phyloP scores from a whole-genome alignment of 2,113 vertebrate species.

The Ailuropoda melanoleuca region DNA sequence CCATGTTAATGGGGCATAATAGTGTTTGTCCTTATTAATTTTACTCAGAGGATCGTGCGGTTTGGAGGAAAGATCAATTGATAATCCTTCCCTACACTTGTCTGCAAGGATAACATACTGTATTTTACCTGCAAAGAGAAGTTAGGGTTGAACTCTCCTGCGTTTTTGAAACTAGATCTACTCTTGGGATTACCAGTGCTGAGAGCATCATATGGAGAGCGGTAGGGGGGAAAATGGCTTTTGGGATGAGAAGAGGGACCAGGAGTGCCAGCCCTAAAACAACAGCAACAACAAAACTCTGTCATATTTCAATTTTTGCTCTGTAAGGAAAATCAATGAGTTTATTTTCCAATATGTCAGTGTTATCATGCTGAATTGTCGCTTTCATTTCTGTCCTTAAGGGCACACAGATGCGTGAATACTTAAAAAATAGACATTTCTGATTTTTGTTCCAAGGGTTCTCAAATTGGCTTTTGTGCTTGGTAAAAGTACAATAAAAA shows the following conservation, averaged over 20 bases:
- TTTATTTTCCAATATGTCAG: not conserved
- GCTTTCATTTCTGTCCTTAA: not conserved
- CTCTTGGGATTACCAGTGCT: not conserved
- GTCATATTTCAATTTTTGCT: not conserved
- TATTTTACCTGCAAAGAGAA: not conserved
- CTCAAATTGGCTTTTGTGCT: not conserved
- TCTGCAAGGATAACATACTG: not conserved
- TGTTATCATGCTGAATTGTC: not conserved
- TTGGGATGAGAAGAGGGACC: not conserved
- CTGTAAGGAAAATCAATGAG: conserved; percentile 17
- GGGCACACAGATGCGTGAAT: not conserved
- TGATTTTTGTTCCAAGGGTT: not conserved
- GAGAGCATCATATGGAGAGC: not conserved
- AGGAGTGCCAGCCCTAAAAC: not conserved
- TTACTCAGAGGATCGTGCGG: not conserved
- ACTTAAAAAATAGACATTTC: not conserved
- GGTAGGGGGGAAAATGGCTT: not conserved
- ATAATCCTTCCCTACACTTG: not conserved
- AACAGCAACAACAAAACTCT: not conserved
- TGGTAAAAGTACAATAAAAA: not conserved
- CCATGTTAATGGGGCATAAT: not conserved
- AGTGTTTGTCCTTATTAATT: not conserved
- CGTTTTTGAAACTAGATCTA: not conserved
- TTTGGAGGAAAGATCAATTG: not conserved
- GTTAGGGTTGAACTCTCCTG: not conserved